Percentiles rank a stretch among this genome's conserved stretches.
phyloP scores from a whole-genome alignment of 2,797 vertebrate species.

The Rhadinocentrus ornatus region DNA sequence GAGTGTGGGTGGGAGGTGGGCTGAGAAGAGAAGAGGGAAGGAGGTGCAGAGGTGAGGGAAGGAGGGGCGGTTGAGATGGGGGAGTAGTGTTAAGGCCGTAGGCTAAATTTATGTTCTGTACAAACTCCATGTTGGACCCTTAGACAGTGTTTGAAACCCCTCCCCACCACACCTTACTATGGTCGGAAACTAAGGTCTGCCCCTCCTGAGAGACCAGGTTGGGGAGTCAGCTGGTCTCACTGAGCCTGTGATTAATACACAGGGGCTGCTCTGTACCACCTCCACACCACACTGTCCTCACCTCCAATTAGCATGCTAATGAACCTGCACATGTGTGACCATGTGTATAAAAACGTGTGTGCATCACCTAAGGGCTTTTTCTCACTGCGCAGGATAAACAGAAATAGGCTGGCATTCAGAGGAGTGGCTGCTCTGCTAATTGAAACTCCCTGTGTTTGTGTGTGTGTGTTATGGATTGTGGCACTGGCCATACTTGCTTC shows the following conservation, averaged over 20 bases:
- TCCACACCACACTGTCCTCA: constrained; percentile 78
- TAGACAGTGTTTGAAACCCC: constrained; percentile 6
- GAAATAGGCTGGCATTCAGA: constrained; percentile 65
- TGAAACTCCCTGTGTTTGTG: constrained; percentile 43
- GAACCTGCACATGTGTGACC: constrained; percentile 61
- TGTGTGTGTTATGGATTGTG: constrained; percentile 50
- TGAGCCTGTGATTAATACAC: constrained; percentile 77
- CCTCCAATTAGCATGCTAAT: constrained; percentile 83
- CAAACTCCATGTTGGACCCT: background rate
- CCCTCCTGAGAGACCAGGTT: constrained; percentile 38
- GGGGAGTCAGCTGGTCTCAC: constrained; percentile 72
- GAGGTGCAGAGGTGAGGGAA: constrained; percentile 34
- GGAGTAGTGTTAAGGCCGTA: constrained; percentile 18
- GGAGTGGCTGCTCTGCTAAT: constrained; percentile 59
- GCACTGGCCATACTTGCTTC: constrained; percentile 46
- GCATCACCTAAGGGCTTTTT: constrained; percentile 71
- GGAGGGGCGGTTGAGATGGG: background rate
- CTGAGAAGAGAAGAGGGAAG: constrained; percentile 27
- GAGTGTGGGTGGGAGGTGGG: constrained; percentile 38
- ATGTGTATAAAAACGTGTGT: constrained; percentile 13
- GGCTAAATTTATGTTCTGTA: constrained; percentile 13
- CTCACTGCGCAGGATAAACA: constrained; percentile 71
- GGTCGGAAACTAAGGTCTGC: constrained; percentile 14
- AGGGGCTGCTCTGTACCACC: constrained; percentile 71
- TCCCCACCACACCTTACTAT: constrained; percentile 14